Evolutionary conservation across 2,113 vertebrate species (phyloP).

Genomic region (Archilochus colubris): DNA sequence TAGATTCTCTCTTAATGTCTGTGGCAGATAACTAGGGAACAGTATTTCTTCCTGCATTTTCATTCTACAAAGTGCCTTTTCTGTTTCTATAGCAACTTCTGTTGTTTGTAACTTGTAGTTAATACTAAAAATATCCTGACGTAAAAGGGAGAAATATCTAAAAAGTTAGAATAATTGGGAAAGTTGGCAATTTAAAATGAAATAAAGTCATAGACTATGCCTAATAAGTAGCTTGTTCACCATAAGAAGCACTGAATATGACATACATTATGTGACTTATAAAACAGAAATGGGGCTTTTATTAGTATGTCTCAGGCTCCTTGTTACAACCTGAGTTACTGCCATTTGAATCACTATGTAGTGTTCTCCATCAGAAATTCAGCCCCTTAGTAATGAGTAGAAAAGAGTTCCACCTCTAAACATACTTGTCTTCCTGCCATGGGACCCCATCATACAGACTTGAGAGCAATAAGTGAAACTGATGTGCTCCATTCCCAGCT

Average conservation of each 20-base stretch:
- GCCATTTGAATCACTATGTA: slow-evolving; percentile 40
- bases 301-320: slow-evolving; percentile 39
- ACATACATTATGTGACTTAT: slow-evolving; percentile 37
- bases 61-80: slow-evolving; percentile 61
- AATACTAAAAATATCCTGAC: slow-evolving; percentile 68
- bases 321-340: slow-evolving; percentile 32
- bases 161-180: slow-evolving; percentile 64
- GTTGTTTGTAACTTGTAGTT: slow-evolving; percentile 73
- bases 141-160: slow-evolving; percentile 56
- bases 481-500: not conserved
- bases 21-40: slow-evolving; percentile 45
- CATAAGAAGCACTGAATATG: slow-evolving; percentile 36
- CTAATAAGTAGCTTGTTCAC: slow-evolving; percentile 39
- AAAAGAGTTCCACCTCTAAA: not conserved
- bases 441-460: not conserved
- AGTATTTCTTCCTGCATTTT: slow-evolving; percentile 51
- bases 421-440: not conserved
- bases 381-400: not conserved
- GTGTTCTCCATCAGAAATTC: slow-evolving; percentile 48
- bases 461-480: not conserved
- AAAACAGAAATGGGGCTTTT: slow-evolving; percentile 56
- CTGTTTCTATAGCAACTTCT: slow-evolving; percentile 80
- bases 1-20: slow-evolving; percentile 29
- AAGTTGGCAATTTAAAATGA: slow-evolving; percentile 48
- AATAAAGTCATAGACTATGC: slow-evolving; percentile 54